Conservation (phyloP, 2,797 vertebrate species). For the Crocidura indochinensis region DNA sequence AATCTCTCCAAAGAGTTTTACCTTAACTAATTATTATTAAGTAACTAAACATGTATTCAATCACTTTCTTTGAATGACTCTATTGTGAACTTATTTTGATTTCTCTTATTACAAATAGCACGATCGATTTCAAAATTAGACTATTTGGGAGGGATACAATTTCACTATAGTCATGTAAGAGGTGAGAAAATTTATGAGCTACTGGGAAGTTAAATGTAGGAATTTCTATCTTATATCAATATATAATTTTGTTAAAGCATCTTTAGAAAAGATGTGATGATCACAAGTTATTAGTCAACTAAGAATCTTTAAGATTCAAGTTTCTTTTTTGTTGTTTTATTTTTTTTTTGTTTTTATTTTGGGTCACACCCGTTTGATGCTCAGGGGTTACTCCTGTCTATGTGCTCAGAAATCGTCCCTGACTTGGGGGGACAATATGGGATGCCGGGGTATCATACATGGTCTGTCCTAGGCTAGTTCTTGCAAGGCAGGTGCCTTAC, state of each 20-base stretch:
- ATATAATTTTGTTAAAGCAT: constrained; percentile 28
- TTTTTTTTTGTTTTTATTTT: no score
- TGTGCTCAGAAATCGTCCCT: no score
- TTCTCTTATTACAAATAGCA: constrained; percentile 2
- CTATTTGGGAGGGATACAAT: not conserved
- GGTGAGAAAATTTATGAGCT: not conserved
- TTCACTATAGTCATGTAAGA: not conserved
- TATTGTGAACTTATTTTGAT: constrained; percentile 20
- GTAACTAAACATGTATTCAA: constrained; percentile 1
- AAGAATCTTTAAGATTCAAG: not conserved
- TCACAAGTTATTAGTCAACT: not conserved
- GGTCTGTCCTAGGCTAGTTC: no score
- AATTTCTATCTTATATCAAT: constrained; percentile 14
- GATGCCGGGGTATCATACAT: no score
- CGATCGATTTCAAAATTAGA: not conserved
- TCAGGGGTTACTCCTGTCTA: no score
- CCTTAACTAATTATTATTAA: constrained; percentile 2
- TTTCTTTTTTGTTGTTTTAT: no score
- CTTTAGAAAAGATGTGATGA: not conserved
- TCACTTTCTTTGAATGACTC: constrained; percentile 41
- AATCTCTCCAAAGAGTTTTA: not conserved
- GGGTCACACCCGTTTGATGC: no score
- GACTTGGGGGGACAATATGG: no score
- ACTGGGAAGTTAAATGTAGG: not conserved
- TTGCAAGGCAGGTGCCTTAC: no score